These are phyloP conservation scores for Sebastes matsubarae DNA, from an alignment of 2,797 vertebrate genomes.

Conservation along the genomic window DNA sequence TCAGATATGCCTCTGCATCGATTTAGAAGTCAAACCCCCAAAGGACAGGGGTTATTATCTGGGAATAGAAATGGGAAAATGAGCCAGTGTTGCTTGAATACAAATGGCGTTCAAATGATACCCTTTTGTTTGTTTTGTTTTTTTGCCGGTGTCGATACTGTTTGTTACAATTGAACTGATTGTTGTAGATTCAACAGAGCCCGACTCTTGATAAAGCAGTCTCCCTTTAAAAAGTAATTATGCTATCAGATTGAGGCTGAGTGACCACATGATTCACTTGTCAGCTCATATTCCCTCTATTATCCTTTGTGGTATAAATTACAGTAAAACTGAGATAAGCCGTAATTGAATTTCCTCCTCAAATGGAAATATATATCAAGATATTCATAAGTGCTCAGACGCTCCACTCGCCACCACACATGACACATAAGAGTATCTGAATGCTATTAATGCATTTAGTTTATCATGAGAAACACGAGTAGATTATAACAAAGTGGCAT, in stretches of 20 bases:
- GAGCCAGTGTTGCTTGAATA: conserved; percentile 35
- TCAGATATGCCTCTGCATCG: conserved; percentile 30
- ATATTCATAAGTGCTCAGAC: conserved; percentile 56
- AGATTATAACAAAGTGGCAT: not conserved
- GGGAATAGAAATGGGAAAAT: conserved; percentile 20
- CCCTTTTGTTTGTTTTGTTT: conserved; percentile 4
- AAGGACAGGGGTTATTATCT: conserved; percentile 33
- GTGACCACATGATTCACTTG: conserved; percentile 49
- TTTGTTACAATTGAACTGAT: conserved; percentile 18
- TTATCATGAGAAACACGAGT: conserved; percentile 1
- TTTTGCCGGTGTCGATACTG: not conserved
- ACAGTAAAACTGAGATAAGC: conserved; percentile 74
- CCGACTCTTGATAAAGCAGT: conserved; percentile 19
- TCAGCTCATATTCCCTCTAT: conserved; percentile 57
- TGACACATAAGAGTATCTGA: conserved; percentile 32
- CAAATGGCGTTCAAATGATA: conserved; percentile 22
- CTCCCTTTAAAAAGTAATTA: conserved; percentile 40
- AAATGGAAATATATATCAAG: conserved; percentile 53
- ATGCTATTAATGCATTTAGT: conserved; percentile 22
- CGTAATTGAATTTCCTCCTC: conserved; percentile 72
- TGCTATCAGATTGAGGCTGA: conserved; percentile 58
- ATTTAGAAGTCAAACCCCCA: conserved; percentile 30
- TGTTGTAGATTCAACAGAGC: conserved; percentile 13
- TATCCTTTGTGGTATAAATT: conserved; percentile 61
- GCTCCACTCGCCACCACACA: conserved; percentile 3